A percentile compares a stretch with the other conserved stretches of the same genome.
phyloP scores from a whole-genome alignment of 1,140 invertebrate species.

The Adoxophyes honmai region DNA sequence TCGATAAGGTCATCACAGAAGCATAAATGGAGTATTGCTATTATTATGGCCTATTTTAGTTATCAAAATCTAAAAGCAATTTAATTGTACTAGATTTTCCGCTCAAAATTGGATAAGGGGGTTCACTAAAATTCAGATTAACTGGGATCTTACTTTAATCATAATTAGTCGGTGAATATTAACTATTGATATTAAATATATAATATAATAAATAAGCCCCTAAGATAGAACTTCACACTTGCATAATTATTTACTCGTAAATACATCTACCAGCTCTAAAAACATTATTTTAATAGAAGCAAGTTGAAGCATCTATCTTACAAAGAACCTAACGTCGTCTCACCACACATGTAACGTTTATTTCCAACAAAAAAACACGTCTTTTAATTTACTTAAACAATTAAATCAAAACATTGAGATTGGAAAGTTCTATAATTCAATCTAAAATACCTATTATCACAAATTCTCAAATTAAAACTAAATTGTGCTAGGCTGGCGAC shows the following conservation, averaged over 20 bases:
- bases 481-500: constrained; percentile 55
- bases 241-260: constrained; percentile 19
- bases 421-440: constrained; percentile 33
- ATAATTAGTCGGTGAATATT: neutral
- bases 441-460: constrained; percentile 71
- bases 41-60: neutral
- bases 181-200: constrained; percentile 18
- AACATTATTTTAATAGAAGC: constrained; percentile 22
- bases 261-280: too few relatives aligned
- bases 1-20: constrained; percentile 12
- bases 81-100: neutral
- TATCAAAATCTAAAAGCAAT: neutral
- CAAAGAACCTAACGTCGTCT: constrained; percentile 68
- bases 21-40: neutral
- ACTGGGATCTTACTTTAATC: constrained; percentile 4
- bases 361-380: constrained; percentile 41
- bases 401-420: constrained; percentile 15
- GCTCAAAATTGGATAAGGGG: neutral
- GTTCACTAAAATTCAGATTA: neutral
- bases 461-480: constrained; percentile 64
- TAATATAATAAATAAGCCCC: constrained; percentile 41
- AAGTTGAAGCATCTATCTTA: constrained; percentile 61
- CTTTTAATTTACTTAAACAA: constrained; percentile 38
- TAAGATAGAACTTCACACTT: constrained; percentile 53
- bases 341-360: constrained; percentile 76